Conservation (phyloP, 2,797 vertebrate species). For the Mus spretus region DNA sequence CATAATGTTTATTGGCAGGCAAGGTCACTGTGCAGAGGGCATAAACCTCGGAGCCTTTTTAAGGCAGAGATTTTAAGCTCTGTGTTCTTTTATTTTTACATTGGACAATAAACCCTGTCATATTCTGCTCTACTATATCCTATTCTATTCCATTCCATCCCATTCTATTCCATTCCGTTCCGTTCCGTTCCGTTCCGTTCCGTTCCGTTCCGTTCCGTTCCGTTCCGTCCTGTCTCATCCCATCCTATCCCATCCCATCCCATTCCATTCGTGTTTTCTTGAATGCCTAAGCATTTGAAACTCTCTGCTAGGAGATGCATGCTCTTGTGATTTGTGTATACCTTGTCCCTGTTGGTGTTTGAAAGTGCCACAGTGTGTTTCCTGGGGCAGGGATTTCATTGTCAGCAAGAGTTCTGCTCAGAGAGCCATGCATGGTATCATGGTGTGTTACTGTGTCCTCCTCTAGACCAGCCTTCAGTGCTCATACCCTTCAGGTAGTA, state of each 20-base stretch:
- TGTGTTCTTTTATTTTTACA: slow-evolving; percentile 41
- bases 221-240: background rate
- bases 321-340: background rate
- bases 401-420: background rate
- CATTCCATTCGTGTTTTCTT: background rate
- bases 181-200: too few relatives aligned
- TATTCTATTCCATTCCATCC: fast-evolving
- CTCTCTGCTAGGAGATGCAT: background rate
- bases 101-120: slow-evolving; percentile 37
- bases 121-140: background rate
- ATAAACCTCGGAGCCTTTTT: slow-evolving; percentile 74
- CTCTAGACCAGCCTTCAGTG: background rate
- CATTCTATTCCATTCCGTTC: too few relatives aligned
- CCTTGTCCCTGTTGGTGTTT: slow-evolving; percentile 41
- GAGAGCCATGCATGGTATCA: background rate
- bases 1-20: background rate
- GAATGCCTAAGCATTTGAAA: background rate
- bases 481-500: too few relatives aligned
- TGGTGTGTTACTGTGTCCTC: background rate
- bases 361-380: background rate
- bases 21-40: slow-evolving; percentile 43
- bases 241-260: background rate
- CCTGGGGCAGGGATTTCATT: slow-evolving; percentile 15
- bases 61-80: slow-evolving; percentile 52
- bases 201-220: too few relatives aligned